A percentile compares a stretch with the other conserved stretches of the same genome.
These are phyloP conservation scores for Xanthostigma xanthostigma DNA, from an alignment of 2,888 invertebrate species.

Conservation along the genomic window DNA sequence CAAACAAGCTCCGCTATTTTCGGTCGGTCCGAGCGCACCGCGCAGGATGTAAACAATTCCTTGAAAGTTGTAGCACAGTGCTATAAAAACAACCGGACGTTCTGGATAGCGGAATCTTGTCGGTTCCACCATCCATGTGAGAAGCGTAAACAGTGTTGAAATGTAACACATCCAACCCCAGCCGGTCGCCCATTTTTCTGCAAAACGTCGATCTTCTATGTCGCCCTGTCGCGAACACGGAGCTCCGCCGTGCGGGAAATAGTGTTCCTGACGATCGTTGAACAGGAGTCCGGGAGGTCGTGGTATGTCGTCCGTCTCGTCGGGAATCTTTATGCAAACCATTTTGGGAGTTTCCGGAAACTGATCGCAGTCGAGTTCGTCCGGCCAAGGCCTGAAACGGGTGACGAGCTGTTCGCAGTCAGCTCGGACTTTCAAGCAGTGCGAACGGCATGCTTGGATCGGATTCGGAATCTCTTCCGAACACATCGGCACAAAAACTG, in stretches of 20 bases:
- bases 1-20: not conserved
- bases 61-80: constrained; percentile 71
- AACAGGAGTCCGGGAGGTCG: constrained; percentile 8
- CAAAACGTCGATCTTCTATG: constrained; percentile 48
- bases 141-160: constrained; percentile 66
- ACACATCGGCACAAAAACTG: constrained; percentile 82
- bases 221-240: constrained; percentile 1
- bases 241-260: not conserved
- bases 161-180: constrained; percentile 65
- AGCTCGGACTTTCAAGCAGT: constrained; percentile 61
- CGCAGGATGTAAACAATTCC: constrained; percentile 60
- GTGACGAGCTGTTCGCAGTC: constrained; percentile 58
- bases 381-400: constrained; percentile 48
- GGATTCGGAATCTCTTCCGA: constrained; percentile 64
- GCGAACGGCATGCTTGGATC: constrained; percentile 71
- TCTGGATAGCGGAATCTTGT: constrained; percentile 86
- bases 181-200: constrained; percentile 59
- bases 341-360: constrained; percentile 62
- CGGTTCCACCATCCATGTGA: constrained; percentile 82
- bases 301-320: constrained; percentile 8
- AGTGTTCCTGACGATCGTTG: not conserved
- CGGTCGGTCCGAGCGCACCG: constrained; percentile 36
- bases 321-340: constrained; percentile 52
- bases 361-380: constrained; percentile 59
- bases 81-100: constrained; percentile 77